Conservation (phyloP, 1,140 invertebrate species). For the Aphelinus atriplicis region DNA sequence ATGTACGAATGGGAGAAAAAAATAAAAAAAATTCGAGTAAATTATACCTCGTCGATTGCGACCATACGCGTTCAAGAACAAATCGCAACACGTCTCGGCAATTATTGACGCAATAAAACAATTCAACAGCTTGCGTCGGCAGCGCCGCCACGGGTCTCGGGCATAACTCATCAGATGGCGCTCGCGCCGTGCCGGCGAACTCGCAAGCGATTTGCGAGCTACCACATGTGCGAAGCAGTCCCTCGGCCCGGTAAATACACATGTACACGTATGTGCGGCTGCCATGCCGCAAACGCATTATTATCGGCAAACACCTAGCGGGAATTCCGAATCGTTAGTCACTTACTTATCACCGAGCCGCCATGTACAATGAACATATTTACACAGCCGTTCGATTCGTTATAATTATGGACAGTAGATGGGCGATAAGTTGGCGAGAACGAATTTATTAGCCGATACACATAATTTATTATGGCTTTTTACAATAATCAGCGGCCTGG, state of each 20-base stretch:
- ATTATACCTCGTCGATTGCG: too few relatives aligned
- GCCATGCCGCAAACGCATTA: constrained; percentile 22
- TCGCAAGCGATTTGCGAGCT: neutral
- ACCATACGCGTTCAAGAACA: neutral
- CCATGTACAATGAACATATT: constrained; percentile 37
- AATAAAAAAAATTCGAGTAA: too few relatives aligned
- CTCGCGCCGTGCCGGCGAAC: neutral
- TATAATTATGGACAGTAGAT: constrained; percentile 40
- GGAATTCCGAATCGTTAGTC: constrained; percentile 33
- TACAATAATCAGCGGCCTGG: constrained; percentile 22
- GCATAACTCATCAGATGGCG: constrained; percentile 5
- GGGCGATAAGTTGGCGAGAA: constrained; percentile 22
- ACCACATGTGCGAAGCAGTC: too few relatives aligned
- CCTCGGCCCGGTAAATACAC: neutral
- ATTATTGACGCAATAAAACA: neutral
- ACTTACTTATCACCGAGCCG: constrained; percentile 27
- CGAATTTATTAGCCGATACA: constrained; percentile 36
- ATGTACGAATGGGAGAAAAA: too few relatives aligned
- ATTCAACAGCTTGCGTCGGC: neutral
- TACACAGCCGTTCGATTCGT: constrained; percentile 32
- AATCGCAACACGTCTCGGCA: neutral
- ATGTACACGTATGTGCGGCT: constrained; percentile 8
- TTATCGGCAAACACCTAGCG: constrained; percentile 24
- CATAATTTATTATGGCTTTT: constrained; percentile 31
- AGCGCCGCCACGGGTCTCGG: neutral